A percentile compares a stretch with the other conserved stretches of the same genome.
Evolutionary conservation across 2,113 vertebrate species (phyloP).

Genomic region (Machaerirhynchus nigripectus): DNA sequence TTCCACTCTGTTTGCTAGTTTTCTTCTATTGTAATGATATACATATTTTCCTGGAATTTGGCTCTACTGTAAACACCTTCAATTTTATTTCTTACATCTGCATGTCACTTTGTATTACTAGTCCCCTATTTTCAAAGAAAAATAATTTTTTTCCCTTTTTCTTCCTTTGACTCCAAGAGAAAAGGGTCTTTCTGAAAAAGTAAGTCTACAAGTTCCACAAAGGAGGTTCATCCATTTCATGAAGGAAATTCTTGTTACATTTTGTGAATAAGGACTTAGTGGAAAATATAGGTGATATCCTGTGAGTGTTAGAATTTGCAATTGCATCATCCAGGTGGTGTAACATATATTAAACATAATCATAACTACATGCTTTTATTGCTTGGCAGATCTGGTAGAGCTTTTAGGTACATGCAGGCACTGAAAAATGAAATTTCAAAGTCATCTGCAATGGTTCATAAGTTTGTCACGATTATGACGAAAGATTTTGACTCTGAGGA

Average conservation of each 20-base stretch:
- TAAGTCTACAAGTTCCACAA: background rate
- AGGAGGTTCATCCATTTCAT: accelerated
- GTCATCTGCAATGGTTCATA: background rate
- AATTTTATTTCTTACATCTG: background rate
- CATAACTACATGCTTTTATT: background rate
- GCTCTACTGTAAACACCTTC: background rate
- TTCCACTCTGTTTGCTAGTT: background rate
- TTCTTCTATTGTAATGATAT: background rate
- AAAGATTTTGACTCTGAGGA: background rate
- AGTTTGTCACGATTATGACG: background rate
- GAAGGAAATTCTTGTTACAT: background rate
- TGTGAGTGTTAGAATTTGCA: background rate
- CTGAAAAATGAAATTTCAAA: background rate
- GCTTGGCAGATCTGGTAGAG: background rate
- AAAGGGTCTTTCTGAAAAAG: background rate
- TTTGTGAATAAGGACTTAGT: background rate
- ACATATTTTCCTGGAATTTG: background rate
- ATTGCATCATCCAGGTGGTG: background rate
- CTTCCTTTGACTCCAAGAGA: background rate
- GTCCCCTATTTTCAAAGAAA: background rate
- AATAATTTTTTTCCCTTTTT: accelerated
- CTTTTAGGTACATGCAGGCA: background rate
- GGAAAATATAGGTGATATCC: background rate
- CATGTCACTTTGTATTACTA: background rate
- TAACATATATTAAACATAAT: background rate